Percentiles rank a stretch among this genome's conserved stretches.
These are phyloP conservation scores for Oryzias woworae DNA, from an alignment of 2,113 vertebrate species.

Conservation along the genomic window DNA sequence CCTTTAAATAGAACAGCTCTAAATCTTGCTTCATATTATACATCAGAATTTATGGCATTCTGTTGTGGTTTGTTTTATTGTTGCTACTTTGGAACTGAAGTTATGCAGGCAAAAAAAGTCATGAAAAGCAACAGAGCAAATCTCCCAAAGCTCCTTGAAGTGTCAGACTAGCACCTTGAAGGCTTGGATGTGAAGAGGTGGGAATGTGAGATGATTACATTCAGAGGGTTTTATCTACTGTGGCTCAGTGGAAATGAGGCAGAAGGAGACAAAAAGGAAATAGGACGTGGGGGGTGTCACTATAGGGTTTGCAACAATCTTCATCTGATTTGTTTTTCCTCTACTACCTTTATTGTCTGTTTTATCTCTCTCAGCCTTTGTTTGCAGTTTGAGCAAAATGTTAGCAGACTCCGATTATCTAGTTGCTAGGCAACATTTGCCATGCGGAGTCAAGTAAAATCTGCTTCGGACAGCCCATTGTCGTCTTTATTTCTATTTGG, in stretches of 20 bases:
- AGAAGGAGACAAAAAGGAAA: conserved; percentile 12
- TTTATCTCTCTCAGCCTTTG: conserved; percentile 34
- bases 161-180: conserved; percentile 32
- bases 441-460: conserved; percentile 4
- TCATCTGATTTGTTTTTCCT: conserved; percentile 82
- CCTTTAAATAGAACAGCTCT: too few species aligned
- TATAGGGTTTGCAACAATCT: conserved; percentile 57
- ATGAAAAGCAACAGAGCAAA: conserved; percentile 39
- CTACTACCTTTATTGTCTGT: conserved; percentile 22
- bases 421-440: conserved; percentile 58
- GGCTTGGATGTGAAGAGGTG: conserved; percentile 27
- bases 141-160: conserved; percentile 24
- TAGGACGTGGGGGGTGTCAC: conserved; percentile 31
- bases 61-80: not conserved
- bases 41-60: not conserved
- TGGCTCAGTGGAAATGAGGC: conserved; percentile 49
- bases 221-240: conserved; percentile 62
- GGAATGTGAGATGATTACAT: conserved; percentile 58
- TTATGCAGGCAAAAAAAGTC: conserved; percentile 20
- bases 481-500: conserved; percentile 10
- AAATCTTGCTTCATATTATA: not conserved
- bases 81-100: conserved; percentile 34
- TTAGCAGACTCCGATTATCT: conserved; percentile 33
- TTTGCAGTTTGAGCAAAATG: conserved; percentile 50
- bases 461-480: conserved; percentile 20